These are phyloP conservation scores for Mylabris phalerata DNA, from an alignment of 1,140 invertebrate species.

Conservation along the genomic window DNA sequence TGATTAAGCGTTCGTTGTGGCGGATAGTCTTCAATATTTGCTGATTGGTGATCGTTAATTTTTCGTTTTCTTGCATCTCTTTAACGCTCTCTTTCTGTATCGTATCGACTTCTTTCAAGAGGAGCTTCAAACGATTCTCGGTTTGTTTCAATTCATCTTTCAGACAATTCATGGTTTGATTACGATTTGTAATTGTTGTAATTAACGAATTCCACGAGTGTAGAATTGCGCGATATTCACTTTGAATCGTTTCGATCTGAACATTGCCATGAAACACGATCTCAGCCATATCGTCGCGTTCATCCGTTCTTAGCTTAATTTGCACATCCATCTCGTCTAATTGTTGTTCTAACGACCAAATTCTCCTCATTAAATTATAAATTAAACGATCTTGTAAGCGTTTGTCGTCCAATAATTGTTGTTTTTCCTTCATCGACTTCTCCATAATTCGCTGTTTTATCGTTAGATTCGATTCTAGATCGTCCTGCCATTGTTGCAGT, in stretches of 20 bases:
- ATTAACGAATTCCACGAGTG: slow-evolving; percentile 67
- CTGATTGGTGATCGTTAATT: slow-evolving; percentile 52
- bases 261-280: slow-evolving; percentile 53
- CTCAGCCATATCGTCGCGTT: slow-evolving; percentile 48
- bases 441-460: slow-evolving; percentile 50
- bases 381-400: slow-evolving; percentile 48
- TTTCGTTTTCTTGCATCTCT: slow-evolving; percentile 60
- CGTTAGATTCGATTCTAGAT: slow-evolving; percentile 47
- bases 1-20: slow-evolving; percentile 32
- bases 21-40: slow-evolving; percentile 48
- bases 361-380: slow-evolving; percentile 47
- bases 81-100: slow-evolving; percentile 49
- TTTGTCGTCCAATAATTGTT: slow-evolving; percentile 46
- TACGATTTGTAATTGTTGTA: slow-evolving; percentile 57
- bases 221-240: slow-evolving; percentile 59
- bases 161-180: slow-evolving; percentile 56
- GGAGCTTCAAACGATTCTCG: slow-evolving; percentile 25
- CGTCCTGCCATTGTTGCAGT: slow-evolving; percentile 47
- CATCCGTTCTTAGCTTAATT: slow-evolving; percentile 47
- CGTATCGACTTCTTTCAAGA: slow-evolving; percentile 43
- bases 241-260: slow-evolving; percentile 61
- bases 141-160: slow-evolving; percentile 44
- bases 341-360: slow-evolving; percentile 49
- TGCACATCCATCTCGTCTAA: slow-evolving; percentile 48
- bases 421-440: slow-evolving; percentile 48